Conservation (phyloP, 2,113 vertebrate species). For the Platysteira castanea region DNA sequence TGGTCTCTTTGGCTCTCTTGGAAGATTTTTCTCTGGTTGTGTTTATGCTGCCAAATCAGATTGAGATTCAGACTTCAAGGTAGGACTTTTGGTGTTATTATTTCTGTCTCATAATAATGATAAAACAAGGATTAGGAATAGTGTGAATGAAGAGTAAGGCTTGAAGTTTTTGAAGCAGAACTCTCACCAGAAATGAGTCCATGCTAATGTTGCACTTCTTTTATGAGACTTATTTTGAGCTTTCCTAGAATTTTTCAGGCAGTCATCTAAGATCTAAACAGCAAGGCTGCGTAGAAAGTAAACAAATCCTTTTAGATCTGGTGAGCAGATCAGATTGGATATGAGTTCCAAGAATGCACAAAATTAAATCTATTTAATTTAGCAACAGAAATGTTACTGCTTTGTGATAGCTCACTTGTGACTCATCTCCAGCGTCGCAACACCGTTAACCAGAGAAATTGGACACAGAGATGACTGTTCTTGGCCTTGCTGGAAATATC, state of each 20-base stretch:
- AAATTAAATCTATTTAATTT: conserved; percentile 16
- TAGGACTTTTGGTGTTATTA: neutral
- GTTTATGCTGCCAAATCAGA: neutral
- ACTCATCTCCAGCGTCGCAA: neutral
- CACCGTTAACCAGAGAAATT: neutral
- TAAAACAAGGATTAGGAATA: neutral
- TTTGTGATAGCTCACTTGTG: neutral
- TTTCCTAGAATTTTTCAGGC: neutral
- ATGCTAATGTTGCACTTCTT: neutral
- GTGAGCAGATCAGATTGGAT: neutral
- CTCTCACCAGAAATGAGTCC: neutral
- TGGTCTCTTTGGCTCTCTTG: neutral
- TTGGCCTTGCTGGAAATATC: neutral
- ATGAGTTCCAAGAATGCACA: neutral
- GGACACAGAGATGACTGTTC: neutral
- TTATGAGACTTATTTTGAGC: neutral
- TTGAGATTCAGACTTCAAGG: neutral
- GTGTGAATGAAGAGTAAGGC: neutral
- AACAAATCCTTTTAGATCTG: neutral
- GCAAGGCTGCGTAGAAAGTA: neutral
- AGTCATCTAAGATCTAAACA: neutral
- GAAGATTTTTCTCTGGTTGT: neutral
- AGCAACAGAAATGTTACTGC: neutral
- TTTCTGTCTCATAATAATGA: neutral
- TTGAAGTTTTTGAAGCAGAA: neutral